phyloP scores from a whole-genome alignment of 2,888 invertebrate species.

The Nomada goodeniana region DNA sequence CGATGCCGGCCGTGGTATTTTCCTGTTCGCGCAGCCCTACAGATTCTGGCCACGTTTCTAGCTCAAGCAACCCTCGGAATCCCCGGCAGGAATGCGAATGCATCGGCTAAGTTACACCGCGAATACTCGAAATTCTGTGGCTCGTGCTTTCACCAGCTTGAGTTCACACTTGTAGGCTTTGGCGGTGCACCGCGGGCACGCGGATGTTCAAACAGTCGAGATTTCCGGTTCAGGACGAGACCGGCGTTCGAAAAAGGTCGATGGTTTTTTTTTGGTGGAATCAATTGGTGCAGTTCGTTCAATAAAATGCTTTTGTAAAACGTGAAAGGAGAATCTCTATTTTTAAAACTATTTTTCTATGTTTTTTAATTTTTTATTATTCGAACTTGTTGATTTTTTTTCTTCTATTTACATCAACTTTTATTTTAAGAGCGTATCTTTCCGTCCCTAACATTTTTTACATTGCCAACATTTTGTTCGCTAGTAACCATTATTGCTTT shows the following conservation, averaged over 20 bases:
- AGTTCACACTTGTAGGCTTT: constrained; percentile 27
- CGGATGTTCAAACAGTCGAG: constrained; percentile 25
- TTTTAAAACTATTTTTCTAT: no score
- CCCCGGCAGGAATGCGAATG: constrained; percentile 49
- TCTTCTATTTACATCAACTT: no score
- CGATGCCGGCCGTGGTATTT: constrained; percentile 15
- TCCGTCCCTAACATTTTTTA: no score
- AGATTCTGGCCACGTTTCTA: constrained; percentile 50
- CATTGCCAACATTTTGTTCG: no score
- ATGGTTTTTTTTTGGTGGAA: neutral
- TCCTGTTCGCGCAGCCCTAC: constrained; percentile 4
- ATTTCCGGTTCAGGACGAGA: neutral
- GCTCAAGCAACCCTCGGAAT: constrained; percentile 34
- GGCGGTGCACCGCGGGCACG: constrained; percentile 37
- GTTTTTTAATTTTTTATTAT: no score
- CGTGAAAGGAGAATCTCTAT: no score
- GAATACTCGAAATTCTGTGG: constrained; percentile 61
- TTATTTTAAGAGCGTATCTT: no score
- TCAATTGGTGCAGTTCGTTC: neutral
- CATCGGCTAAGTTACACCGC: constrained; percentile 17
- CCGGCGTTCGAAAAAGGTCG: neutral
- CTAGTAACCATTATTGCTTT: no score
- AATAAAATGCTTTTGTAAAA: neutral
- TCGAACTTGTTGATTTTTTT: no score
- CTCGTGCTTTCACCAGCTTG: constrained; percentile 16